Percentiles rank a stretch among this genome's conserved stretches.
Conservation (phyloP, 2,113 vertebrate genomes). For the Apeltes quadracus region DNA sequence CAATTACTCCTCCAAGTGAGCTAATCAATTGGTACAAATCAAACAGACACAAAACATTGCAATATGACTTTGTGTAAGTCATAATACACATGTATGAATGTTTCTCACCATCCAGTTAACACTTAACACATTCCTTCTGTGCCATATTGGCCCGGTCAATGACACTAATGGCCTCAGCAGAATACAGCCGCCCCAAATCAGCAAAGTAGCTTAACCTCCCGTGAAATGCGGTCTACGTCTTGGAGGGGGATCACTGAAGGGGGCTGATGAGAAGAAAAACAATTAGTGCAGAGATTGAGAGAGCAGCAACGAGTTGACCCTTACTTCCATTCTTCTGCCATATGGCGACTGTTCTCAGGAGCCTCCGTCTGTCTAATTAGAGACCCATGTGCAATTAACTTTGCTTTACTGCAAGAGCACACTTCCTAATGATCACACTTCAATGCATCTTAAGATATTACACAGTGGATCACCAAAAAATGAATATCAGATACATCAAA, state of each 20-base stretch:
- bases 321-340: constrained; percentile 68
- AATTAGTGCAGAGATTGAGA: constrained; percentile 73
- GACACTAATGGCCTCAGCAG: constrained; percentile 38
- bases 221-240: constrained; percentile 57
- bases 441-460: constrained; percentile 28
- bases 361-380: constrained; percentile 70
- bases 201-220: constrained; percentile 73
- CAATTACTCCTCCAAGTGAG: not conserved
- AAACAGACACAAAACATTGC: not conserved
- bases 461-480: constrained; percentile 29
- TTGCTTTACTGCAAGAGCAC: constrained; percentile 55
- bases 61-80: not conserved
- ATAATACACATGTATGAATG: not conserved
- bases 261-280: constrained; percentile 64
- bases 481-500: constrained; percentile 46
- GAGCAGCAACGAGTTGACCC: constrained; percentile 55
- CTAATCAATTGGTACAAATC: not conserved
- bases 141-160: constrained; percentile 30
- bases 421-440: constrained; percentile 53
- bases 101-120: not conserved
- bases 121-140: constrained; percentile 14
- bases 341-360: constrained; percentile 73
- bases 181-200: constrained; percentile 59
- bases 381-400: constrained; percentile 59
- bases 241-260: constrained; percentile 51